phyloP scores from a whole-genome alignment of 2,888 invertebrate species.

The Trypoxylon attenuatum region DNA sequence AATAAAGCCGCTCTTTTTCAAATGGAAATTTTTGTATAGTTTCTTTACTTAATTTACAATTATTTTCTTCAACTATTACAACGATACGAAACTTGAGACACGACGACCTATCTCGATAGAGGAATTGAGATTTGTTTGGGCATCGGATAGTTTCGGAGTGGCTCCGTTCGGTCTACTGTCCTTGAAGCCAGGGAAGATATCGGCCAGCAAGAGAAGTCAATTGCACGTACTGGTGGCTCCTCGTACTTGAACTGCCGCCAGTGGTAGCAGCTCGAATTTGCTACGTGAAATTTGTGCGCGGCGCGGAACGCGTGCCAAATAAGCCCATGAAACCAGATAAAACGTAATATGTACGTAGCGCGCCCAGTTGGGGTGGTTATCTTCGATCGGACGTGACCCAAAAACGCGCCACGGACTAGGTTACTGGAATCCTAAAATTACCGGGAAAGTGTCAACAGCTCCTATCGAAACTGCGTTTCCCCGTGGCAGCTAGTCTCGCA shows the following conservation, averaged over 20 bases:
- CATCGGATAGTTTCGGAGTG: too few relatives aligned
- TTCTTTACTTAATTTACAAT: too few relatives aligned
- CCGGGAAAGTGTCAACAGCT: slow-evolving; percentile 23
- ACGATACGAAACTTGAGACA: too few relatives aligned
- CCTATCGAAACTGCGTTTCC: slow-evolving; percentile 3
- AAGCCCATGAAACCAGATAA: slow-evolving; percentile 35
- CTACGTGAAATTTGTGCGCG: slow-evolving; percentile 26
- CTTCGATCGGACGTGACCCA: slow-evolving; percentile 49
- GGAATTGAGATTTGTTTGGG: too few relatives aligned
- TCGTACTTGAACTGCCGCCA: slow-evolving; percentile 26
- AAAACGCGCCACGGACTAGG: slow-evolving; percentile 38
- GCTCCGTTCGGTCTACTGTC: too few relatives aligned
- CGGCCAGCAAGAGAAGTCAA: slow-evolving; percentile 4
- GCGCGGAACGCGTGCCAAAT: slow-evolving; percentile 37
- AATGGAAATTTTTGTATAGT: too few relatives aligned
- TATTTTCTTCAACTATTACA: too few relatives aligned
- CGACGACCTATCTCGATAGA: too few relatives aligned
- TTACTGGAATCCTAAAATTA: slow-evolving; percentile 25
- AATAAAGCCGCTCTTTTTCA: too few relatives aligned
- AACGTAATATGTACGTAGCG: slow-evolving; percentile 25
- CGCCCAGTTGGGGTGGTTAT: slow-evolving; percentile 28
- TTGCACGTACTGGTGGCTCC: not conserved
- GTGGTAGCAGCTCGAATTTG: not conserved
- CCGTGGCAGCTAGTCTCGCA: not conserved
- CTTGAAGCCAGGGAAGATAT: too few relatives aligned